Evolutionary conservation across 2,888 invertebrate species (phyloP), one percentile per base, ranked within the genome.

Genomic region (Cephus spinipes): DNA sequence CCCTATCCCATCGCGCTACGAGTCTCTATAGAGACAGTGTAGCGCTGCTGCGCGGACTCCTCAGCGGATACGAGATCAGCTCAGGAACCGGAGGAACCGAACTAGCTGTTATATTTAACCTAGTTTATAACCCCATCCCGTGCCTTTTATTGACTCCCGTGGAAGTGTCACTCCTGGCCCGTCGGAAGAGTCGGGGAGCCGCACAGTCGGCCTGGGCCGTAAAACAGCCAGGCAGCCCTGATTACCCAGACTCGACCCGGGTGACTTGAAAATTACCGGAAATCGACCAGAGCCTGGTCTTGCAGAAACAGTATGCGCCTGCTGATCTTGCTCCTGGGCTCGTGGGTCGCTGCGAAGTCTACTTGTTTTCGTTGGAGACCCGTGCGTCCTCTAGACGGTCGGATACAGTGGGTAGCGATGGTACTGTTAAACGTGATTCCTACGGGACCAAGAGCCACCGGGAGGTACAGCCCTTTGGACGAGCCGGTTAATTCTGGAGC

Each of bases 401-500:
- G 23, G 23, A 23, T 55, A 55, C 23, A 55, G 55, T 23, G 9
- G 23, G 55, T 55, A 55, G 23, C 55, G 9, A 55, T 55, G 23
- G 9, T 2, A 55, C 55, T 0, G 55, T 55, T 31, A 31, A 71
- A 71, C 71, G 31, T 23, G 71, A 71, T 31, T 71, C 3, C 71
- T 71, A 3, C 1, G 71, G 71, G 71, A 12, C 31, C 71, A 15
- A 30, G 73, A 74, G 35, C 35, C 31, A 30, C 74, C 23, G 23
- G 35, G 23, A 69, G 69, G 30, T 30, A 32, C 32, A 11, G 32
- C 71, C 74, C 34, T 34, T 55, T 12, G 9, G 85, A 82, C 87
- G 88, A 85, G 83, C 82, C 86, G 89, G 90, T 91, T 91, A 91
- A 91, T 90, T 91, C 89, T 88, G 89, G 90, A 89, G 86, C 83